Evolutionary conservation across 2,113 vertebrate genomes (phyloP).

Genomic region (Labeo catla): DNA sequence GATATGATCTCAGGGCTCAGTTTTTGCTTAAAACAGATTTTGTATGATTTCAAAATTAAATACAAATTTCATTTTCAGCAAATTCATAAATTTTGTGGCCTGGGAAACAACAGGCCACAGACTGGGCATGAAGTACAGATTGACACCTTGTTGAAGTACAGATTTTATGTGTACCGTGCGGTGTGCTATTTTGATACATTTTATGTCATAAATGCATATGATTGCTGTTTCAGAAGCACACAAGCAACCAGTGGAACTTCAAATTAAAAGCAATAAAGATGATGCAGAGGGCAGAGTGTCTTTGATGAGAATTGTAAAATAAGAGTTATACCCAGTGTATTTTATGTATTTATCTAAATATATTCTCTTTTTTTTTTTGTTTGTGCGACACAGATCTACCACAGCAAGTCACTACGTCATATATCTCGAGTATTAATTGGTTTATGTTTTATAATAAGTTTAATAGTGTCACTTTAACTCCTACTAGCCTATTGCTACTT

Average conservation of each 20-base stretch:
- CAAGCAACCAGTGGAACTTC: too few relatives aligned
- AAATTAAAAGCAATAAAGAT: background rate
- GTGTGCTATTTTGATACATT: background rate
- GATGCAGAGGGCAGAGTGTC: background rate
- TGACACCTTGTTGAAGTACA: background rate
- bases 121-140: background rate
- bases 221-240: background rate
- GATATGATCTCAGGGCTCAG: background rate
- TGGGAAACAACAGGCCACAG: background rate
- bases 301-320: background rate
- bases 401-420: background rate
- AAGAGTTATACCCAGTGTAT: background rate
- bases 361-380: background rate
- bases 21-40: background rate
- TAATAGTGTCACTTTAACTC: background rate
- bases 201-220: background rate
- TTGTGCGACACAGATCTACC: background rate
- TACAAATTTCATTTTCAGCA: background rate
- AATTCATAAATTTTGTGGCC: background rate
- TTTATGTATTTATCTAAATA: background rate
- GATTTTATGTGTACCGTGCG: background rate
- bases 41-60: background rate
- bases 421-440: background rate
- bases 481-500: background rate
- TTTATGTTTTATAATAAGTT: background rate